Conservation (phyloP, 2,888 invertebrate genomes). For the Colletes collaris region DNA sequence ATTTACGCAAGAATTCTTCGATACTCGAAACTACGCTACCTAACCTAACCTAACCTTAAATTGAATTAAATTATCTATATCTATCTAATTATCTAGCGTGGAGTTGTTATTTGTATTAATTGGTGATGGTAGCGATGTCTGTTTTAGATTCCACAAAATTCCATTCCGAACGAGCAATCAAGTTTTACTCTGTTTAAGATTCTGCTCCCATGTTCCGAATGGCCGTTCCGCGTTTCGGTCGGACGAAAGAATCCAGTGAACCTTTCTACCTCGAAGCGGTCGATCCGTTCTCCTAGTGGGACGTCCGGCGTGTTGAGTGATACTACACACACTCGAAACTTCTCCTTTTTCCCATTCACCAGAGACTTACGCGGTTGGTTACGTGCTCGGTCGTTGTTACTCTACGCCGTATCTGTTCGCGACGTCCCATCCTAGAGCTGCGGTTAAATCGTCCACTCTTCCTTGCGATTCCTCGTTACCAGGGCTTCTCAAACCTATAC, state of each 20-base stretch:
- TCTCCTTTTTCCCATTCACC: slow-evolving; percentile 53
- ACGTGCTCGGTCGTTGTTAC: slow-evolving; percentile 48
- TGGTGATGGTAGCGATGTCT: no score
- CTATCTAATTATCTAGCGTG: no score
- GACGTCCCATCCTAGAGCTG: slow-evolving; percentile 35
- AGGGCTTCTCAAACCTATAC: slow-evolving; percentile 23
- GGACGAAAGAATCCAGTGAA: slow-evolving; percentile 40
- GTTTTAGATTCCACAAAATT: slow-evolving; percentile 28
- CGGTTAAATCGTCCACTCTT: slow-evolving; percentile 51
- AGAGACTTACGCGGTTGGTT: slow-evolving; percentile 49
- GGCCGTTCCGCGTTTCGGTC: slow-evolving; percentile 58
- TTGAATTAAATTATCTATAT: no score
- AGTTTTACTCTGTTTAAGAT: slow-evolving; percentile 39
- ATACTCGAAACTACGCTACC: no score
- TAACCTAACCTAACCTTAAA: no score
- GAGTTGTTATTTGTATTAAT: no score
- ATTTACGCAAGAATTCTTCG: no score
- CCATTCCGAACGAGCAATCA: slow-evolving; percentile 46
- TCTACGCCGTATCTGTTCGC: slow-evolving; percentile 36
- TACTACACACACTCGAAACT: slow-evolving; percentile 30
- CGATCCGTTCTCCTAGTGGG: slow-evolving; percentile 42
- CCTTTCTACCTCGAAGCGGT: slow-evolving; percentile 58
- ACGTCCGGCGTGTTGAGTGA: slow-evolving; percentile 48
- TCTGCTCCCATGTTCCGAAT: slow-evolving; percentile 52
- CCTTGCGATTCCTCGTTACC: slow-evolving; percentile 37